A percentile compares a stretch with the other conserved stretches of the same genome.
These are phyloP conservation scores for Troglohyphantes excavatus DNA, from an alignment of 2,888 invertebrate species.

Conservation along the genomic window DNA sequence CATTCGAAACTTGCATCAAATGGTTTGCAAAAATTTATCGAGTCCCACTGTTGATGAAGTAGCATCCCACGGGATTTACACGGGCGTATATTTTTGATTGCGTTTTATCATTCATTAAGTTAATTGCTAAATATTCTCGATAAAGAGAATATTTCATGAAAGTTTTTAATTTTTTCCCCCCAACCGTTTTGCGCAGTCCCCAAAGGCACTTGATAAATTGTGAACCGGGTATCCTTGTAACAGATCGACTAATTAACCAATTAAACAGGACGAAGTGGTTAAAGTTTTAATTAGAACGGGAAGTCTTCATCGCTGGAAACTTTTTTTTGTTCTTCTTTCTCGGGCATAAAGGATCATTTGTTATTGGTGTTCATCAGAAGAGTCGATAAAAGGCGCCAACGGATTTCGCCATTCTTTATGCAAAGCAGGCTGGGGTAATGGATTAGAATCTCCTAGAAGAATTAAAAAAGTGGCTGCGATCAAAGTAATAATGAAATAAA, in stretches of 20 bases:
- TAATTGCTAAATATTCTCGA: slow-evolving; percentile 77
- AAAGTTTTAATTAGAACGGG: slow-evolving; percentile 76
- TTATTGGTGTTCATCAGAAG: slow-evolving; percentile 74
- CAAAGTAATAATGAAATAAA: slow-evolving; percentile 72
- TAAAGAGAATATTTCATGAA: slow-evolving; percentile 77
- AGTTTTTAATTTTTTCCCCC: slow-evolving; percentile 61
- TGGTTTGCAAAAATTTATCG: slow-evolving; percentile 71
- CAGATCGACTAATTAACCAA: slow-evolving; percentile 77
- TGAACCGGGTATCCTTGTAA: slow-evolving; percentile 69
- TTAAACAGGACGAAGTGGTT: slow-evolving; percentile 77
- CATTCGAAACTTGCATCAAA: slow-evolving; percentile 28
- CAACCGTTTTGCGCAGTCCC: slow-evolving; percentile 56
- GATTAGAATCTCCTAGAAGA: neutral
- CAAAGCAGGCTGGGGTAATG: slow-evolving; percentile 57
- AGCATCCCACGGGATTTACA: slow-evolving; percentile 46
- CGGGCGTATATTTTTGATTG: slow-evolving; percentile 72
- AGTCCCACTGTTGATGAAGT: slow-evolving; percentile 43
- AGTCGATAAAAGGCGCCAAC: slow-evolving; percentile 71
- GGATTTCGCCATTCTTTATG: slow-evolving; percentile 72
- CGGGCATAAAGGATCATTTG: slow-evolving; percentile 60
- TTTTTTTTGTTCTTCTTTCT: slow-evolving; percentile 35
- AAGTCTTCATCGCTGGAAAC: slow-evolving; percentile 4
- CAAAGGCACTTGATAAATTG: slow-evolving; percentile 76
- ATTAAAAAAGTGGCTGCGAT: slow-evolving; percentile 37
- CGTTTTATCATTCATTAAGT: slow-evolving; percentile 75